Percentiles rank a stretch among this genome's conserved stretches.
Evolutionary conservation across 1,140 invertebrate species (phyloP).

Genomic region (Drosophila leontia): DNA sequence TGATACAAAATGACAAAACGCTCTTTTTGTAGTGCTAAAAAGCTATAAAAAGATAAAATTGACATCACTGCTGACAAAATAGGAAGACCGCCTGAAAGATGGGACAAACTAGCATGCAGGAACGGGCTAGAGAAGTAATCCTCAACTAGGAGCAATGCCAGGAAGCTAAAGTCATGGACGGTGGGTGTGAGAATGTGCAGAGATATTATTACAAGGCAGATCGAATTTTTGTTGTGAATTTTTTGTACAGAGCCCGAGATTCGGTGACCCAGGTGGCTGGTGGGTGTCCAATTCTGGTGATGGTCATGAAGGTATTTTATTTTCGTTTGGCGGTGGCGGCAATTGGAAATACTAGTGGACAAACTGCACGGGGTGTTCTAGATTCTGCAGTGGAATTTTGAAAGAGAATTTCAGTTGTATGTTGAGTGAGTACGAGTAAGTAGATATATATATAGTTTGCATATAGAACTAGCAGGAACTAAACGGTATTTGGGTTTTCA

Average conservation of each 20-base stretch:
- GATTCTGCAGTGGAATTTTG: constrained; percentile 49
- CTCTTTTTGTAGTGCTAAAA: not conserved
- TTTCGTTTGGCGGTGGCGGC: constrained; percentile 22
- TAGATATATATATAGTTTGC: constrained; percentile 41
- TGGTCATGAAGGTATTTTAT: constrained; percentile 19
- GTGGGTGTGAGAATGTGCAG: constrained; percentile 27
- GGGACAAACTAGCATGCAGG: constrained; percentile 62
- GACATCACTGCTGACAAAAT: constrained; percentile 14
- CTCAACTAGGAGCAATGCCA: constrained; percentile 49
- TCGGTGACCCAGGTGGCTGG: constrained; percentile 3
- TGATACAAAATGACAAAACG: not conserved
- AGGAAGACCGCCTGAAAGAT: constrained; percentile 14
- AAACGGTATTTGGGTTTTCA: constrained; percentile 40
- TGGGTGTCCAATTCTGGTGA: constrained; percentile 23
- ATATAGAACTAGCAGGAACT: constrained; percentile 68
- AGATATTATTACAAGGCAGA: constrained; percentile 7
- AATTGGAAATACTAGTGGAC: constrained; percentile 49
- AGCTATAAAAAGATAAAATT: not conserved
- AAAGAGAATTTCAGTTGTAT: constrained; percentile 53
- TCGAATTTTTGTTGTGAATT: constrained; percentile 17
- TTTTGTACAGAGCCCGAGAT: constrained; percentile 16
- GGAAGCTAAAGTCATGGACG: constrained; percentile 37
- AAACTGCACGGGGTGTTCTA: constrained; percentile 52
- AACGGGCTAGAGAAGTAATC: constrained; percentile 29
- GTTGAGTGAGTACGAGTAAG: constrained; percentile 43